phyloP scores from a whole-genome alignment of 2,888 invertebrate genomes.

The Pristionchus arcanus region DNA sequence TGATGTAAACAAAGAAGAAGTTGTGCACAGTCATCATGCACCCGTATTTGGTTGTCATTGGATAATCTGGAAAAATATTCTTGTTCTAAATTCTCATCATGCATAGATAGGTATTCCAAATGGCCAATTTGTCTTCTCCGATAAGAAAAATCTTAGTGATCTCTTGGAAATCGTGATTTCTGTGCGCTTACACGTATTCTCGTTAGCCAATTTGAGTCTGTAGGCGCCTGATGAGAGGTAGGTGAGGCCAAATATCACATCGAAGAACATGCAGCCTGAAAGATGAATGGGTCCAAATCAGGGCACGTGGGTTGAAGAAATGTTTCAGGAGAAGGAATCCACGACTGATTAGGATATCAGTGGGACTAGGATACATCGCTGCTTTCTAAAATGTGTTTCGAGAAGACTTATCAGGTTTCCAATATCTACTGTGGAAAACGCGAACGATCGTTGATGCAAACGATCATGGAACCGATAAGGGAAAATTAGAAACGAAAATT shows the following conservation, averaged over 20 bases:
- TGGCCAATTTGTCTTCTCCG: too few relatives aligned
- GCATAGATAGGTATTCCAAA: too few relatives aligned
- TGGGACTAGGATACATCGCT: not conserved
- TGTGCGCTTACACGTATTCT: not conserved
- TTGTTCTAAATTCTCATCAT: too few relatives aligned
- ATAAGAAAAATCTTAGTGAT: not conserved
- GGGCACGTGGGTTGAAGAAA: not conserved
- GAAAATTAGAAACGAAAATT: not conserved
- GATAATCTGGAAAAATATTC: not conserved
- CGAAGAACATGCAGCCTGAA: constrained; percentile 50
- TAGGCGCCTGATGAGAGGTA: constrained; percentile 46
- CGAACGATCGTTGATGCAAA: too few relatives aligned
- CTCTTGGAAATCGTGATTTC: not conserved
- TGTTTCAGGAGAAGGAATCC: not conserved
- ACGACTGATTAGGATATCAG: not conserved
- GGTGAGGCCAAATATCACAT: constrained; percentile 46
- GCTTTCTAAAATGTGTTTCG: too few relatives aligned
- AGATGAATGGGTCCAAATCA: not conserved
- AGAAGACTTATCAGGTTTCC: too few relatives aligned
- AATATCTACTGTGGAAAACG: too few relatives aligned
- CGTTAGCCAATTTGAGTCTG: constrained; percentile 27
- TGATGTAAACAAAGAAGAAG: constrained; percentile 47
- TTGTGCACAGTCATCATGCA: constrained; percentile 48
- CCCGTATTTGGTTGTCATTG: constrained; percentile 15
- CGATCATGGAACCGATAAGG: too few relatives aligned